A percentile compares a stretch with the other conserved stretches of the same genome.
Conservation (phyloP, 2,113 vertebrate genomes). For the Hippocampus comes region DNA sequence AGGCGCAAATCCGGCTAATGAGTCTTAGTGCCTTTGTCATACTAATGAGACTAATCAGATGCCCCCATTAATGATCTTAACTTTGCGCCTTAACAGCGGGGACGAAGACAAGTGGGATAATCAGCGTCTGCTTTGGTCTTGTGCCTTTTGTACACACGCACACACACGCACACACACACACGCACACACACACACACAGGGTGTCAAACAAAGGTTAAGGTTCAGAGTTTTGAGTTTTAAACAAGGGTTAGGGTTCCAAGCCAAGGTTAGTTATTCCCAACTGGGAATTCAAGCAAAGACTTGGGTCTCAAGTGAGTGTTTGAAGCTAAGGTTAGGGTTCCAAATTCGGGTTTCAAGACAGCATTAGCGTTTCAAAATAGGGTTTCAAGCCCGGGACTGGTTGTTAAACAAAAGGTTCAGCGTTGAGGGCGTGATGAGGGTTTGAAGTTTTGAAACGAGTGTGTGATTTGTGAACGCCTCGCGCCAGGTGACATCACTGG, state of each 20-base stretch:
- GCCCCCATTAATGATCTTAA: constrained; percentile 54
- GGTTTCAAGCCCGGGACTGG: no score
- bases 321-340: no score
- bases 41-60: constrained; percentile 63
- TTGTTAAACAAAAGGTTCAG: background rate
- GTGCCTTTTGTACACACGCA: background rate
- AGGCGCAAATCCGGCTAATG: background rate
- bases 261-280: no score
- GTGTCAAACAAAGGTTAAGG: background rate
- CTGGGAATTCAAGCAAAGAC: no score
- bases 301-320: no score
- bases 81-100: constrained; percentile 47
- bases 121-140: background rate
- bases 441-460: background rate
- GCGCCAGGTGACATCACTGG: constrained; percentile 85
- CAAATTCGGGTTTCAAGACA: no score
- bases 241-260: no score
- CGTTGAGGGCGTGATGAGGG: no score
- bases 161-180: background rate
- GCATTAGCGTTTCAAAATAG: no score
- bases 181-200: background rate
- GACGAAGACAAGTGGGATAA: constrained; percentile 17
- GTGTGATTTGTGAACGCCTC: background rate
- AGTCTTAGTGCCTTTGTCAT: constrained; percentile 25
- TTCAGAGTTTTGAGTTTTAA: no score